phyloP scores from a whole-genome alignment of 2,888 invertebrate genomes.

The Agonopterix alstromeriana region DNA sequence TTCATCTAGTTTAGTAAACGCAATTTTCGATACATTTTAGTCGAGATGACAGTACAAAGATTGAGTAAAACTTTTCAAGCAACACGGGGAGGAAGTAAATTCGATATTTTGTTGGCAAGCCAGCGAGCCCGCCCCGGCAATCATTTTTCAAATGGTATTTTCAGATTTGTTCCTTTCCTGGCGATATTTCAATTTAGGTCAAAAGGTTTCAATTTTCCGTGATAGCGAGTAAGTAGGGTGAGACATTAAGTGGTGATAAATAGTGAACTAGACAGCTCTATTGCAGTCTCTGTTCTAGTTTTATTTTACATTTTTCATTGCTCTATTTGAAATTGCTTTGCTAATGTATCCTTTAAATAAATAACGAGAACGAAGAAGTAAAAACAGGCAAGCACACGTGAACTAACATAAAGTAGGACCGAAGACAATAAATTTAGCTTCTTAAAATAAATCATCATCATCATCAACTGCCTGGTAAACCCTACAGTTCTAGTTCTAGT shows the following conservation, averaged over 20 bases:
- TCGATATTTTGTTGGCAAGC: conserved; percentile 29
- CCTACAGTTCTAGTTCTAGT: too few relatives aligned
- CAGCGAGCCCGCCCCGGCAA: conserved; percentile 23
- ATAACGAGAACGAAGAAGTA: too few relatives aligned
- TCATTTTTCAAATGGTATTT: conserved; percentile 39
- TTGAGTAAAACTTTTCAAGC: conserved; percentile 25
- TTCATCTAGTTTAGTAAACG: conserved; percentile 14
- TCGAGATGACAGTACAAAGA: conserved; percentile 23
- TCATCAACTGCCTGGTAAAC: too few relatives aligned
- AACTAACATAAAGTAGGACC: too few relatives aligned
- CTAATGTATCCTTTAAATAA: too few relatives aligned
- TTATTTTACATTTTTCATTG: too few relatives aligned
- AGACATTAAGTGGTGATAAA: conserved; percentile 22
- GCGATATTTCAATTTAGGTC: conserved; percentile 39
- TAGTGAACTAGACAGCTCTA: conserved; percentile 9
- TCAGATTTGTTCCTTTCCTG: conserved; percentile 31
- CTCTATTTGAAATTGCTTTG: too few relatives aligned
- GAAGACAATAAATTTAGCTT: too few relatives aligned
- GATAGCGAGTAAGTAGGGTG: conserved; percentile 22
- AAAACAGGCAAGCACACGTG: too few relatives aligned
- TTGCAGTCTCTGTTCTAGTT: not conserved
- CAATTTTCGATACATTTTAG: conserved; percentile 29
- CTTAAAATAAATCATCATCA: too few relatives aligned
- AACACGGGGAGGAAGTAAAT: conserved; percentile 20
- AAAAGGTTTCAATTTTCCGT: conserved; percentile 41